Percentiles rank a stretch among this genome's conserved stretches.
phyloP scores from a whole-genome alignment of 2,113 vertebrate genomes.

The Xiphophorus maculatus region DNA sequence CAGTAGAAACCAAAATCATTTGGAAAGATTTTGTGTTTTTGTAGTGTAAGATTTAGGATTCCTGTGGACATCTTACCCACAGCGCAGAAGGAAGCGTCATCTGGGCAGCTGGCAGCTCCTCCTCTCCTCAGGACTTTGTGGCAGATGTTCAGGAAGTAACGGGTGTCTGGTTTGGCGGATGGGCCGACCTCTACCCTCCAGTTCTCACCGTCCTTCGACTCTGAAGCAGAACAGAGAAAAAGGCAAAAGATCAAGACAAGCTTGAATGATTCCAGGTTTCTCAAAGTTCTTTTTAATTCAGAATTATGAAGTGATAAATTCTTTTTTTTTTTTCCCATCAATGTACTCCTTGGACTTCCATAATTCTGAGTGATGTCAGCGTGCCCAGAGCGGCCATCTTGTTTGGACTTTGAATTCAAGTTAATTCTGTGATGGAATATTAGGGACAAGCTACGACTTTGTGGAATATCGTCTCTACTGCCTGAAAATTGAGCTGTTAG shows the following conservation, averaged over 20 bases:
- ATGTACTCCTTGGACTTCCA: too few species aligned
- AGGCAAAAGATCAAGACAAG: not conserved
- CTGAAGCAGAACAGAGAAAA: conserved; percentile 65
- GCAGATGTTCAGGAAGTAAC: conserved; percentile 91
- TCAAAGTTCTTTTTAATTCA: not conserved
- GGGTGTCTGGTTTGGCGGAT: conserved; percentile 64
- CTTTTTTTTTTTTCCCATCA: too few species aligned
- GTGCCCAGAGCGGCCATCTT: too few species aligned
- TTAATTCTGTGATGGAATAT: too few species aligned
- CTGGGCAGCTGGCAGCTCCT: conserved; percentile 78
- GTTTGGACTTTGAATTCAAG: too few species aligned
- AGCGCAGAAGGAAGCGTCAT: conserved; percentile 86
- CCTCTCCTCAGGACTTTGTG: conserved; percentile 83
- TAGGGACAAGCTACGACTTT: too few species aligned
- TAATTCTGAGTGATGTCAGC: too few species aligned
- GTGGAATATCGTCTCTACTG: too few species aligned
- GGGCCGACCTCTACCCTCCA: conserved; percentile 89
- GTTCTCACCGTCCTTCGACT: conserved; percentile 77
- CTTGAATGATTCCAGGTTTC: not conserved
- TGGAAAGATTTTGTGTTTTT: too few species aligned
- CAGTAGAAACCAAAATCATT: too few species aligned
- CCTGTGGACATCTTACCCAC: conserved; percentile 81
- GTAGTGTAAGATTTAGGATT: not conserved
- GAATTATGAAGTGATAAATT: too few species aligned
- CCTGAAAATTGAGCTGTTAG: too few species aligned